Evolutionary conservation across 2,888 invertebrate species (phyloP), one percentile per base, ranked within the genome.

Genomic region (Aricia artaxerxes): DNA sequence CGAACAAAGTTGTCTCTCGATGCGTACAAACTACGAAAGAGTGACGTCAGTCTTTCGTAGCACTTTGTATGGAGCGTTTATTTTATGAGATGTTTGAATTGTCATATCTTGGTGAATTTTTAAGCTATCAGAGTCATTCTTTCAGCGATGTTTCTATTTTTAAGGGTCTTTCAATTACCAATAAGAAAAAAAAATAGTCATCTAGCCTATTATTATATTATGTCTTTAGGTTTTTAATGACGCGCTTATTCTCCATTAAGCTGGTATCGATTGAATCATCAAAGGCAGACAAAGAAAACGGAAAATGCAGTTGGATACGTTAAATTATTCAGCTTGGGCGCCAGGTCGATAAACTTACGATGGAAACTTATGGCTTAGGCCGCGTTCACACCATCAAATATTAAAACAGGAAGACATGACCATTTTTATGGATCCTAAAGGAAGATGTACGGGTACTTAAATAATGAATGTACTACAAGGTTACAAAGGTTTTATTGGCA

Each of bases 311-410:
- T 35, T 13, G 35, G 53, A 44, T 13, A 5, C 13, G 49, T 44
- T 76, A 76, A 76, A 76, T 76, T 76, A 76, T 76, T 76, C 76
- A 76, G 31, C 16, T 13, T 53, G 31, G 35, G 35, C 31, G 76
- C 76, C 53, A 53, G 76, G 76, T 76, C 76, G 76, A 76, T 57
- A 76, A 57, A 76, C 76, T 35, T 4, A 7, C 35, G n/a, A 73
- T 53, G 76, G 35, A 13, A 75, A 75, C 75, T 31, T 75, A 49
- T 53, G 49, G 75, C 31, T 75, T 44, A 13, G 44, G 40, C 61
- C 24, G 69, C 5, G 35, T 35, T 69, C 69, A 38, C 69, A 69
- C 69, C 13, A 69, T 69, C 69, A 69, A 69, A 69, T 69, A 69
- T 69, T 69, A 69, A 64, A 64, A 64, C 64, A 64, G 64, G 61